Evolutionary conservation across 2,113 vertebrate genomes (phyloP).

Genomic region (Pseudorasbora parva): DNA sequence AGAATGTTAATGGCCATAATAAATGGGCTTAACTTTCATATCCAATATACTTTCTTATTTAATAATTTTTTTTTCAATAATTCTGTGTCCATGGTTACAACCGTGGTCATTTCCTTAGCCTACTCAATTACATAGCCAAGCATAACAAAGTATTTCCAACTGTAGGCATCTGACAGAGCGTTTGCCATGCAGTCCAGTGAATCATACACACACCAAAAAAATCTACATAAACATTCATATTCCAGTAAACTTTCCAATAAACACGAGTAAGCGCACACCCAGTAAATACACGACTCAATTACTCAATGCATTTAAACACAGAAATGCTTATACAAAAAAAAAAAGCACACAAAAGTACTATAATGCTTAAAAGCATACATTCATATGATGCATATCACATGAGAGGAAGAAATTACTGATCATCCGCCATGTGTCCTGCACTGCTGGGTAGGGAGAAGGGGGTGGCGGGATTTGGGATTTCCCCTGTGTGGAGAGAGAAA

Average conservation of each 20-base stretch:
- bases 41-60: not conserved
- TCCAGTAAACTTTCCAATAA: slow-evolving; percentile 2
- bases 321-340: not conserved
- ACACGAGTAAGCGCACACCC: not conserved
- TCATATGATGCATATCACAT: not conserved
- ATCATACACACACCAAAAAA: not conserved
- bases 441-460: not conserved
- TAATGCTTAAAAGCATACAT: not conserved
- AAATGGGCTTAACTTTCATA: not conserved
- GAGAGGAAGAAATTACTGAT: not conserved
- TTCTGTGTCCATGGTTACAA: not conserved
- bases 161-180: not conserved
- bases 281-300: not conserved
- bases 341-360: not conserved
- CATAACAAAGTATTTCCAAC: slow-evolving; percentile 9
- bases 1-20: not conserved
- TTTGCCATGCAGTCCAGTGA: not conserved
- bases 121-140: not conserved
- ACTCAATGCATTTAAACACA: too few species aligned
- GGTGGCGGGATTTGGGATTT: not conserved
- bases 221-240: slow-evolving; percentile 20
- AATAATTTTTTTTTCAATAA: not conserved
- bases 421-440: not conserved
- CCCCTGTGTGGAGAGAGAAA: not conserved
- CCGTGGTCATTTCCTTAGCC: not conserved